phyloP scores from a whole-genome alignment of 2,113 vertebrate genomes.

The Salvator merianae region DNA sequence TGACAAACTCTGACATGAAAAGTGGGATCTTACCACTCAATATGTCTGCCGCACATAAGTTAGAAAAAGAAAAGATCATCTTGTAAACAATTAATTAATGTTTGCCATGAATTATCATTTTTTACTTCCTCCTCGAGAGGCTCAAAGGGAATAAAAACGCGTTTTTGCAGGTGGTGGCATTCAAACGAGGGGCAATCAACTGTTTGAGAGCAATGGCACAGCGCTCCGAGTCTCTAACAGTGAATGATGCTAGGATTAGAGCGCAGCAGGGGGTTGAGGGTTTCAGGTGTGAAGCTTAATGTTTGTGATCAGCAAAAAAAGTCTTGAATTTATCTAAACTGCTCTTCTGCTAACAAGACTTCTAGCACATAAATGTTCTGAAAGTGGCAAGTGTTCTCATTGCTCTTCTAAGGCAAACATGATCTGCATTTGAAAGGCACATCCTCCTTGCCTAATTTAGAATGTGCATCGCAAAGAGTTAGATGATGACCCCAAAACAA shows the following conservation, averaged over 20 bases:
- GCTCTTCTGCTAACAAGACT: slow-evolving; percentile 90
- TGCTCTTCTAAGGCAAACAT: slow-evolving; percentile 86
- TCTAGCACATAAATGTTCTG: slow-evolving; percentile 88
- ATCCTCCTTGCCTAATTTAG: slow-evolving; percentile 81
- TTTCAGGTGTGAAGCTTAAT: slow-evolving; percentile 92
- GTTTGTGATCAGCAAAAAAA: slow-evolving; percentile 87
- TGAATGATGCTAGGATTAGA: slow-evolving; percentile 92
- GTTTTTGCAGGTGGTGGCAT: slow-evolving; percentile 94
- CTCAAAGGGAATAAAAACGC: slow-evolving; percentile 88
- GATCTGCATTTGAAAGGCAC: slow-evolving; percentile 87
- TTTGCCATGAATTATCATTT: slow-evolving; percentile 91
- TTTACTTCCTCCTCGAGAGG: slow-evolving; percentile 87
- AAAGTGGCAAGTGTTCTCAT: slow-evolving; percentile 87
- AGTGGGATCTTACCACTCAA: slow-evolving; percentile 79
- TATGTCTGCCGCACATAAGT: slow-evolving; percentile 83
- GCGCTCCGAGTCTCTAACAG: slow-evolving; percentile 84
- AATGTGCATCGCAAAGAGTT: slow-evolving; percentile 82
- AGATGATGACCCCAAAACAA: slow-evolving; percentile 78
- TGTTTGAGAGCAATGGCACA: slow-evolving; percentile 85
- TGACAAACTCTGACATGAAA: slow-evolving; percentile 77
- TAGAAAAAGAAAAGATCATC: slow-evolving; percentile 86
- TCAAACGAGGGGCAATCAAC: slow-evolving; percentile 92
- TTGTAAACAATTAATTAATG: slow-evolving; percentile 91
- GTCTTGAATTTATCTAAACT: slow-evolving; percentile 90
- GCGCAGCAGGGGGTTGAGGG: slow-evolving; percentile 85